Evolutionary conservation across 2,113 vertebrate genomes (phyloP), one percentile per base, ranked within the genome.

Genomic region (Amphiprion percula): DNA sequence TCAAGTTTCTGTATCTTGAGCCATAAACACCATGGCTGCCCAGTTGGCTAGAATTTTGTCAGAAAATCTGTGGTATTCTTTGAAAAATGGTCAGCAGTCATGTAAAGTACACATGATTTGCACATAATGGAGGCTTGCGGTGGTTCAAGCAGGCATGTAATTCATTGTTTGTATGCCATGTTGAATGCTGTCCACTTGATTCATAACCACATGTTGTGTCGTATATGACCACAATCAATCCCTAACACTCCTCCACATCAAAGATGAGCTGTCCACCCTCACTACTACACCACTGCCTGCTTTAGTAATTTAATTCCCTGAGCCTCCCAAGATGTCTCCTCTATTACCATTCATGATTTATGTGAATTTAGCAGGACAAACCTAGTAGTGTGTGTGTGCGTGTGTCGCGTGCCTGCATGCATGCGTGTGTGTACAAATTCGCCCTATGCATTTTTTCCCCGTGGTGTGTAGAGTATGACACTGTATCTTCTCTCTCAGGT

Each of bases 401-500:
- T 37, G 33, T 33, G 33, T 33, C 0, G 28, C 5, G 28, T 30
- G 28, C 5, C 28, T 3, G 28, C 5, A 5, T 30, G 28, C 1
- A 30, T 30, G 28, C 5, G 28, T 30, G 28, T 30, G 28, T 30
- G 30, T 50, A 28, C 2, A 19, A 24, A 37, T 23, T 4, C 2
- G 16, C 15, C 21, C 4, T 12, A 14, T 49, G 24, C 41, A 55
- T 60, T 60, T 10, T 52, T 9, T 14, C 10, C 44, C 15, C 14
- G 12, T 15, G 41, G 41, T 44, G 1, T 12, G 24, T 2, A 23
- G n/a, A 71, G 59, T 39, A 24, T 85, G 46, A 82, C 1, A 9
- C 24, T 16, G 28, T 75, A n/a, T 54, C 4, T 46, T 73, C 10
- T 54, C 30, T 44, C 65, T 80, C 86, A 99, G 97, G 96, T 95